Conservation (phyloP, 2,113 vertebrate species). For the Elachura formosa region DNA sequence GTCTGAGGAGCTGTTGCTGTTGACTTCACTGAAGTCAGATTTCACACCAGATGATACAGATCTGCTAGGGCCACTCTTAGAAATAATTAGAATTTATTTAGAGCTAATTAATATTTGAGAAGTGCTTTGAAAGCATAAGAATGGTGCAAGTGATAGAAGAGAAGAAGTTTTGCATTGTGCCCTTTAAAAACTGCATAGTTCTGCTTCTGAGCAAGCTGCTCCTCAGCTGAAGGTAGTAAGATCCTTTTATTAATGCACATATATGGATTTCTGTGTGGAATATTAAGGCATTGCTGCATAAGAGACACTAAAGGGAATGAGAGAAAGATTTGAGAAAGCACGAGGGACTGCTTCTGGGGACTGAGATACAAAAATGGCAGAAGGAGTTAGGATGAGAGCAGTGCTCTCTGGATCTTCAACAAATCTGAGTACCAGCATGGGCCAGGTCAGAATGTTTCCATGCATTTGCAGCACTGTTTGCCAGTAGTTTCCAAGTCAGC, state of each 20-base stretch:
- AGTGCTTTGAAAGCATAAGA: slow-evolving; percentile 19
- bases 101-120: slow-evolving; percentile 42
- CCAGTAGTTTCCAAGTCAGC: background rate
- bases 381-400: background rate
- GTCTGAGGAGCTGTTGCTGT: slow-evolving; percentile 33
- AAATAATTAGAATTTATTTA: slow-evolving; percentile 57
- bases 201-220: background rate
- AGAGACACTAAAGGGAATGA: background rate
- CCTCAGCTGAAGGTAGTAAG: background rate
- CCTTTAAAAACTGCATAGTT: background rate
- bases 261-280: background rate
- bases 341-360: background rate
- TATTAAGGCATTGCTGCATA: background rate
- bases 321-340: background rate
- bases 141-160: background rate
- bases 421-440: background rate
- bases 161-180: background rate
- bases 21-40: slow-evolving; percentile 35
- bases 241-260: background rate
- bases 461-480: background rate
- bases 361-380: background rate
- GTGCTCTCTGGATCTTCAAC: background rate
- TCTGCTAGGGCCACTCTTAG: slow-evolving; percentile 22
- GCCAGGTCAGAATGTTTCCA: background rate
- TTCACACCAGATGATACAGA: slow-evolving; percentile 52